Evolutionary conservation across 2,888 invertebrate species (phyloP), one percentile per base, ranked within the genome.

Genomic region (Megaustenia siamemsis): DNA sequence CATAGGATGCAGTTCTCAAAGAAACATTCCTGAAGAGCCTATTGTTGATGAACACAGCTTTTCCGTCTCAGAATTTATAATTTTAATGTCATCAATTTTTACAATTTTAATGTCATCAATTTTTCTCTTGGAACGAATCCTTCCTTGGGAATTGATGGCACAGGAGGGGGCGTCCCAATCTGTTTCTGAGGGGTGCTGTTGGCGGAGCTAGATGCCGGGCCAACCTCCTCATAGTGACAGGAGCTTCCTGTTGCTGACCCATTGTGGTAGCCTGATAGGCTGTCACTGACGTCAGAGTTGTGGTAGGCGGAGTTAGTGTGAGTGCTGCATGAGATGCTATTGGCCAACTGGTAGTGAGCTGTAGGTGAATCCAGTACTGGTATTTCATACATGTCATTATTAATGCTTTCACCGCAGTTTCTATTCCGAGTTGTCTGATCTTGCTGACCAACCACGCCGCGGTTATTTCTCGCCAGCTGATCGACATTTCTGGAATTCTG

Each of bases 161-260:
- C 38, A 18, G 87, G 87, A 2, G 84, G 84, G 5, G 86, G 84
- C 24, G 84, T 84, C 40, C 60, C 40, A 18, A 69, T 45, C 28
- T 75, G 49, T 43, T 69, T 83, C n/a, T 73, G 75, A 43, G 80
- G 77, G 40, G 86, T 84, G 75, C 83, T 77, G 18, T 78, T 40
- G 45, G 76, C 40, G 35, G 49, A 73, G 66, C 77, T 63, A 18
- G 76, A 69, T 12, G 79, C 75, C 0, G 88, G 88, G 21, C 86
- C 84, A 18, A 88, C 87, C 81, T 88, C 88, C 81, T 88, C 88
- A 76, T 88, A 88, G 60, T 88, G 87, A 24, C 86, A 86, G 38
- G 18, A 71, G 40, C 56, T 75, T 8, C 82, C 82, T 32, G 66
- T 45, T 56, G 76, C 28, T 6, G 86, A 84, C 4, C 85, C 85